Evolutionary conservation across 2,113 vertebrate genomes (phyloP), one percentile per base, ranked within the genome.

Genomic region (Paralichthys olivaceus): DNA sequence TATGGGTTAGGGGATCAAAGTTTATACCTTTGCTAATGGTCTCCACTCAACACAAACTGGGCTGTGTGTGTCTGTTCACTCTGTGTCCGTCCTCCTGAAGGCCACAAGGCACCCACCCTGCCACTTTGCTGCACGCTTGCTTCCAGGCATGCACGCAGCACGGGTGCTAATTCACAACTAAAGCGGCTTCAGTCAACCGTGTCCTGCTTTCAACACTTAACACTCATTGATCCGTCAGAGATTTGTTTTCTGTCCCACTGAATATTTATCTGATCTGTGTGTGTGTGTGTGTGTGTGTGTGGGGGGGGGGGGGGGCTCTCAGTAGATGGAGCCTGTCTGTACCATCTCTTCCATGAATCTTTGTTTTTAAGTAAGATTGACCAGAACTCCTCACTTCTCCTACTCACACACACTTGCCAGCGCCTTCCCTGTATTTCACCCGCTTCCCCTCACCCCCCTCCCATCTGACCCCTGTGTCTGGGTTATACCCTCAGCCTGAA

Each of bases 401-500:
- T 43, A 43, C 13, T 43, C 12, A 43, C 40, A 43, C 40, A 43
- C 14, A 43, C 11, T 43, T 43, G 40, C 40, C 40, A 12, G 20
- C 4, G 64, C 29, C 22, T 80, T 59, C 59, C 54, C 63, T 45
- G 45, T 56, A 64, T 62, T 49, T 40, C 58, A 54, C 7, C 59
- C 32, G 32, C 22, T 3, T 3, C 37, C 61, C 70, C 69, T 54
- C 34, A 25, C 11, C 28, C 9, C 45, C 73, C 60, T 54, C 61
- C 70, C 71, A 65, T 43, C 73, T 84, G 79, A 84, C 73, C 64
- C 71, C 66, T n/a, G 64, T 54, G 55, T 76, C 77, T 87, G 72
- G 73, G 70, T 87, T 72, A 69, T 81, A 72, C 26, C 81, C 79
- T 34, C 67, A 80, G 81, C 69, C 61, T 86, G 84, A 88, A 89